phyloP scores from a whole-genome alignment of 1,140 invertebrate genomes.

The Diorhabda sublineata region DNA sequence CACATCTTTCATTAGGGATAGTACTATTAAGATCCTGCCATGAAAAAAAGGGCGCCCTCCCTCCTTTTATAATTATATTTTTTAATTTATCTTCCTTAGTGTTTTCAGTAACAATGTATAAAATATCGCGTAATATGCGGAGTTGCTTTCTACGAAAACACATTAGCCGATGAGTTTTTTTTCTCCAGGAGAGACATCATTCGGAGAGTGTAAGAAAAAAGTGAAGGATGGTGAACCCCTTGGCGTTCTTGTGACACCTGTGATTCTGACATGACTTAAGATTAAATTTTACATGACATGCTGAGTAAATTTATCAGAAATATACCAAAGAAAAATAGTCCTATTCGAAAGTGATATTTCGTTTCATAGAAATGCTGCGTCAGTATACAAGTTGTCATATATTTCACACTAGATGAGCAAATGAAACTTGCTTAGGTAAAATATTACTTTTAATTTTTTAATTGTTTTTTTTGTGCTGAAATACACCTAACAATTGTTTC shows the following conservation, averaged over 20 bases:
- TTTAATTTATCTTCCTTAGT: slow-evolving; percentile 44
- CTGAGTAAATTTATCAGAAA: no score
- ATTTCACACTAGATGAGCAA: no score
- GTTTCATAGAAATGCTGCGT: no score
- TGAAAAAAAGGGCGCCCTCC: slow-evolving; percentile 6
- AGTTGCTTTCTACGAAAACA: slow-evolving; percentile 18
- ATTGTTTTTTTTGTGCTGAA: no score
- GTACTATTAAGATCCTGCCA: not conserved
- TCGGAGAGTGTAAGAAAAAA: slow-evolving; percentile 6
- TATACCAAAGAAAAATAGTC: no score
- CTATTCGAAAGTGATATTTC: no score
- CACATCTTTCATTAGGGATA: slow-evolving; percentile 4
- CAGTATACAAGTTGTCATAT: no score
- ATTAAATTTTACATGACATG: not conserved
- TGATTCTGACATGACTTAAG: slow-evolving; percentile 5
- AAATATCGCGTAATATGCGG: slow-evolving; percentile 22
- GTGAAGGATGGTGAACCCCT: slow-evolving; percentile 17
- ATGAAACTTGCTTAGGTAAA: no score
- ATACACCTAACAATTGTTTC: no score
- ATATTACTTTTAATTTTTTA: no score
- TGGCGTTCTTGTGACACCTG: slow-evolving; percentile 15
- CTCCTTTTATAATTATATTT: slow-evolving; percentile 39
- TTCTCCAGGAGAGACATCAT: not conserved
- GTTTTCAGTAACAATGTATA: slow-evolving; percentile 36
- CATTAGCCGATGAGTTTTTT: slow-evolving; percentile 40